Evolutionary conservation across 2,113 vertebrate genomes (phyloP), one percentile per base, ranked within the genome.

Genomic region (Erythrolamprus reginae): DNA sequence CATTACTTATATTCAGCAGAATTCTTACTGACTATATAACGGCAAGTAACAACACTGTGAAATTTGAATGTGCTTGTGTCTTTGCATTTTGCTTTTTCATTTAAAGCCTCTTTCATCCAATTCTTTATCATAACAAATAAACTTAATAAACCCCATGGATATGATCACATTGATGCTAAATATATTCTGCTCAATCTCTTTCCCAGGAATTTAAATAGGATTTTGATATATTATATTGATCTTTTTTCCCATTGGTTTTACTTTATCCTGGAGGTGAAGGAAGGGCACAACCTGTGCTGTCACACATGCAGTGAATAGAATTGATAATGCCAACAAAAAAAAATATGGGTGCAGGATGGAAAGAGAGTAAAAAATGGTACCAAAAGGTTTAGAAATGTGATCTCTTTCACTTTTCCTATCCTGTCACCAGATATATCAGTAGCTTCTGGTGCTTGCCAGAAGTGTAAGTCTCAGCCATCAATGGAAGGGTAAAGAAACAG

Each of bases 1-100:
- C 61, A 89, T 82, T 89, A 65, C 89, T 90, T 92, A 83, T 17
- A 77, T 91, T 58, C 83, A 38, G 45, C 28, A 84, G 19, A 0
- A 82, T 55, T 51, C 84, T 12, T 82, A 9, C 45, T 84, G 47
- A 61, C 42, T 88, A 65, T 88, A 26, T 48, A 88, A 47, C 65
- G 26, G 26, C 56, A 65, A 21, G 45, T 28, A 88, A 88, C 19
- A 50, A 15, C 5, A 15, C 4, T 28, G 2, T n/a, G 61, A 56
- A 61, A 5, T 58, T 87, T 87, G 53, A 19, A 24, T 88, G 1
- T 70, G 45, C 17, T 70, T 2, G 50, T 50, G 24, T 88, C 38
- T 45, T 87, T 61, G 87, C 26, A 65, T n/a, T 47, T 8, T 48
- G 7, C 58, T 88, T 88, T 58, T 58, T 58, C 86, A 87, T 87